Conservation (phyloP, 2,888 invertebrate genomes). For the Plebejus argus region DNA sequence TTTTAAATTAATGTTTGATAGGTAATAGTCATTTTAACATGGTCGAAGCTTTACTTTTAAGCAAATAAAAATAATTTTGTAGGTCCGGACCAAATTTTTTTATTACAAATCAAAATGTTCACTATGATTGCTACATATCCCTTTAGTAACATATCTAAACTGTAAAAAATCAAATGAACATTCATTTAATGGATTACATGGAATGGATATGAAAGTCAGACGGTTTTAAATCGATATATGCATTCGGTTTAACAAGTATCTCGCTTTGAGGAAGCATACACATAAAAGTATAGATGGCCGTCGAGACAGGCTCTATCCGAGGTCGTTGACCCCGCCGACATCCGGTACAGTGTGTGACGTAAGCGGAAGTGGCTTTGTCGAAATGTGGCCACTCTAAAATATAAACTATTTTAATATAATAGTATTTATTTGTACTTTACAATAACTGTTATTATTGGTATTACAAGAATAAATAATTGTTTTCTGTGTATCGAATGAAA, state of each 20-base stretch:
- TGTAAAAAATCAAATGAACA: not conserved
- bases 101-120: no score
- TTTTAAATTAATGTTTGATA: no score
- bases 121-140: not conserved
- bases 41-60: no score
- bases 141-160: not conserved
- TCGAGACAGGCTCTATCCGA: conserved; percentile 52
- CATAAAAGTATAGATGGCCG: conserved; percentile 45
- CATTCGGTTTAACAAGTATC: conserved; percentile 43
- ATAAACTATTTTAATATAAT: not conserved
- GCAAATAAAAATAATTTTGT: no score
- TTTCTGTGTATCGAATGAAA: no score
- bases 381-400: not conserved
- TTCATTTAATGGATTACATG: not conserved
- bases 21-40: no score
- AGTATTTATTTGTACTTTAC: no score
- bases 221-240: conserved; percentile 45
- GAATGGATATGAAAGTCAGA: conserved; percentile 35
- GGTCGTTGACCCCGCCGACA: conserved; percentile 49
- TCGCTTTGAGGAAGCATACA: conserved; percentile 40
- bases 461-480: no score
- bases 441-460: no score
- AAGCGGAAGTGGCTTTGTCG: conserved; percentile 38
- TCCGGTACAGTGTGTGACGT: conserved; percentile 42
- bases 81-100: no score